Base-by-base conservation (phyloP, 2,888 invertebrate species). In the Cantharis rufa region DNA sequence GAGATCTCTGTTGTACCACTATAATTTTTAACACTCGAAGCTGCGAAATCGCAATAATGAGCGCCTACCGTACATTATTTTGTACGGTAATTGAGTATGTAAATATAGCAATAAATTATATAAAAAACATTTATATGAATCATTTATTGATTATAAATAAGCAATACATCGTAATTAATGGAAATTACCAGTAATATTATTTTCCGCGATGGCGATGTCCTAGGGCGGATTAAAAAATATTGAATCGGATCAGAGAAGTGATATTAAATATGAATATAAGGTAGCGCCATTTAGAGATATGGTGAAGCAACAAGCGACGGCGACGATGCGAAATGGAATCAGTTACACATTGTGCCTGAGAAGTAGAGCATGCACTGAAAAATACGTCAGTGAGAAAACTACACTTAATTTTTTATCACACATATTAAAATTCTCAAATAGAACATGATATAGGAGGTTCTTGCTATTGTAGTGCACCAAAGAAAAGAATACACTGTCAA, bases 321-420 rank as follows among this genome's bases (percentile, higher is more conserved):
- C 79, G 80, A 66, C 75, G 79, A 79, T 79, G 80, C 80, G 80
- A 76, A 72, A 74, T 79, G 69, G 76, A 74, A 76, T 79, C 80
- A 78, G 79, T 78, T 80, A 76, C 74, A 79, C 78, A 80, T 80
- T 80, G 80, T 79, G 69, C 69, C 72, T 62, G 76, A 66, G 75
- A 80, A 80, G 79, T 80, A 76, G 80, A 80, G 80, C 80, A 78
- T 80, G 79, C 62, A 78, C 24, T 64, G 64, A 72, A 21, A 69
- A 62, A 28, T 64, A 63, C 48, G 64, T 70, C 66, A 70, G 74
- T 75, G 76, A 64, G 72, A 76, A 76, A 27, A 48, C 71, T 24
- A 48, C 32, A 75, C 62, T 69, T 61, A 28, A 24, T 32, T 62
- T 21, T 63, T 70, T 32, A 28, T 70, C 32, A 28, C 32, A 32